Evolutionary conservation across 2,888 invertebrate genomes (phyloP).

Genomic region (Furcula furcula): DNA sequence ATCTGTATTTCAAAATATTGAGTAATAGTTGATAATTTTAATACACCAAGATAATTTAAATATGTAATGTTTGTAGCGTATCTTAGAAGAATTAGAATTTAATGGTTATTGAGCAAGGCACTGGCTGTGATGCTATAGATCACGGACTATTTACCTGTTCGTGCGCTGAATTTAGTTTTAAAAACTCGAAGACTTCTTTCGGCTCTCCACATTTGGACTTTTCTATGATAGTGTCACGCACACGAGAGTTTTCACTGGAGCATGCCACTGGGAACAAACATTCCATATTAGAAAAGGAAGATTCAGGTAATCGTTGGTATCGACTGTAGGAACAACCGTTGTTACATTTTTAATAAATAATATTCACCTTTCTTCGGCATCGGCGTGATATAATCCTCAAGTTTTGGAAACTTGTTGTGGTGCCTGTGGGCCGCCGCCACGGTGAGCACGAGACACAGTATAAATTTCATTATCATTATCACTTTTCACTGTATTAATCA

Average conservation of each 20-base stretch:
- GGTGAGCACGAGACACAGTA: slow-evolving; percentile 54
- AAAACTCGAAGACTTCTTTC: slow-evolving; percentile 62
- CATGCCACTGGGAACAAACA: slow-evolving; percentile 53
- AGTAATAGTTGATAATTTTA: not conserved
- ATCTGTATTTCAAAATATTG: not conserved
- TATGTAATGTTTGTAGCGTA: too few species aligned
- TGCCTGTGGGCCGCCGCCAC: slow-evolving; percentile 50
- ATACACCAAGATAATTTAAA: too few species aligned
- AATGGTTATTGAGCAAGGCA: not conserved
- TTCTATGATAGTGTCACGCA: slow-evolving; percentile 56
- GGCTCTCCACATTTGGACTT: slow-evolving; percentile 67
- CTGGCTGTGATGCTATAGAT: not conserved
- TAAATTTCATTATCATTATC: slow-evolving; percentile 54
- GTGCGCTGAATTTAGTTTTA: slow-evolving; percentile 53
- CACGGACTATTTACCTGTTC: slow-evolving; percentile 54
- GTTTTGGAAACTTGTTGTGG: slow-evolving; percentile 60
- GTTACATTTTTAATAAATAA: not conserved
- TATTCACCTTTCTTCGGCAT: slow-evolving; percentile 57
- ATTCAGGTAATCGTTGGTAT: not conserved
- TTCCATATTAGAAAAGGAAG: not conserved
- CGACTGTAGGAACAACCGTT: not conserved
- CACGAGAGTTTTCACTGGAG: slow-evolving; percentile 44
- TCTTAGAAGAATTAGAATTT: too few species aligned
- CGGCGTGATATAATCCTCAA: slow-evolving; percentile 33
- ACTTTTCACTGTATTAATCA: slow-evolving; percentile 33